Evolutionary conservation across 2,888 invertebrate species (phyloP).

Genomic region (Aspidiotus destructor): DNA sequence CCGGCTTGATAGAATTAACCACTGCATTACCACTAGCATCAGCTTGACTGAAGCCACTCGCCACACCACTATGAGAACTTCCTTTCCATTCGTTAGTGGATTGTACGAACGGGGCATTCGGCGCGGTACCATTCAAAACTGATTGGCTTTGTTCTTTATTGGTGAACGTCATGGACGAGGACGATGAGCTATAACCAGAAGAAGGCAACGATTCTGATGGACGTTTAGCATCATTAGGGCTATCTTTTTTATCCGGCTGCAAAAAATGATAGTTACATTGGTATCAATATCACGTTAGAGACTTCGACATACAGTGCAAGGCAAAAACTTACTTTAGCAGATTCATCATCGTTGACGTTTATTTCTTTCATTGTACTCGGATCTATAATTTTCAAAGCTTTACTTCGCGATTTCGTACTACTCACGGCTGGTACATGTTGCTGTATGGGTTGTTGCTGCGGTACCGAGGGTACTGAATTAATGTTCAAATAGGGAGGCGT

Average conservation of each 20-base stretch:
- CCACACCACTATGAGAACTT: not conserved
- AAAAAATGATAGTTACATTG: not conserved
- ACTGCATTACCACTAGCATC: not conserved
- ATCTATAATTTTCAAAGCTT: constrained; percentile 11
- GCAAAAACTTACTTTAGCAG: not conserved
- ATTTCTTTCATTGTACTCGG: constrained; percentile 22
- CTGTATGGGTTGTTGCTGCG: constrained; percentile 7
- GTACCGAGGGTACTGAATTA: constrained; percentile 1
- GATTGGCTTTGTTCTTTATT: not conserved
- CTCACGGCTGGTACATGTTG: not conserved
- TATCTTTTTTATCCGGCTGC: not conserved
- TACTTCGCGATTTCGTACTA: constrained; percentile 2
- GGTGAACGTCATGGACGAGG: not conserved
- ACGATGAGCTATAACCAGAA: not conserved
- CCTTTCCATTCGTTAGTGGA: not conserved
- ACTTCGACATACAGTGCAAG: not conserved
- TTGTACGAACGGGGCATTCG: not conserved
- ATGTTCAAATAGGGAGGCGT: not conserved
- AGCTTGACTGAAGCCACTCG: not conserved
- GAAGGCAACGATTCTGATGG: not conserved
- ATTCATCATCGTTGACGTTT: not conserved
- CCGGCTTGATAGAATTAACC: constrained; percentile 12
- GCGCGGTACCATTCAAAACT: not conserved
- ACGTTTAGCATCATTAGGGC: not conserved
- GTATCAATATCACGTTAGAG: too few species aligned